Percentiles rank a stretch among this genome's conserved stretches.
These are phyloP conservation scores for Phortica magna DNA, from an alignment of 2,888 invertebrate genomes.

Conservation along the genomic window DNA sequence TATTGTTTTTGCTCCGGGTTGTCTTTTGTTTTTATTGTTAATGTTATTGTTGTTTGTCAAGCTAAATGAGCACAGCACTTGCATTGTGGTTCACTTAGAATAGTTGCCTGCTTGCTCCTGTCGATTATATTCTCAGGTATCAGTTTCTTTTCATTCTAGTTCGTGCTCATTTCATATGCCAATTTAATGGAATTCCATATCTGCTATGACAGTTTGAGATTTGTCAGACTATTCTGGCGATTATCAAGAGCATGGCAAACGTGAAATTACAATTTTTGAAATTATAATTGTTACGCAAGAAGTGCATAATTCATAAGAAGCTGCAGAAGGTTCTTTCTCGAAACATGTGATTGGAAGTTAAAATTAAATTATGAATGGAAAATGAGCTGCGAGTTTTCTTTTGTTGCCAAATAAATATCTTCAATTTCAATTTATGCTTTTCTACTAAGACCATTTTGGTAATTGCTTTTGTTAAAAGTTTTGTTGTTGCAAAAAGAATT, in stretches of 20 bases:
- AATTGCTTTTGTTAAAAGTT: no score
- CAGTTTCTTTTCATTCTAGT: neutral
- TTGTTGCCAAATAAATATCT: no score
- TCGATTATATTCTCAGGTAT: neutral
- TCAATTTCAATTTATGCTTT: no score
- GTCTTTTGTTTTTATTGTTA: conserved; percentile 12
- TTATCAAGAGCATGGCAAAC: no score
- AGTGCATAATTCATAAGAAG: conserved; percentile 7
- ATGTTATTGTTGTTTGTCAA: conserved; percentile 7
- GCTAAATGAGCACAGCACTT: conserved; percentile 47
- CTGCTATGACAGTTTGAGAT: conserved; percentile 46
- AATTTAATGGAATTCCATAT: conserved; percentile 50
- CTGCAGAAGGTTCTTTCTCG: no score
- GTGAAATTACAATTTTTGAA: no score
- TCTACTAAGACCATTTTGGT: no score
- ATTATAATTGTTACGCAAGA: neutral
- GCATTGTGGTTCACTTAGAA: neutral
- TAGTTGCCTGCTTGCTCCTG: no score
- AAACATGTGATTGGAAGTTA: neutral
- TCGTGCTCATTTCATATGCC: conserved; percentile 42
- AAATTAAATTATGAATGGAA: no score
- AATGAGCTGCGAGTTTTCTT: no score
- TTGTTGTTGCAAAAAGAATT: no score
- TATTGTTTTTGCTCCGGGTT: neutral
- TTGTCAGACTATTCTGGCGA: neutral